phyloP scores from a whole-genome alignment of 2,888 invertebrate genomes.

The Tryphoninae sp. region DNA sequence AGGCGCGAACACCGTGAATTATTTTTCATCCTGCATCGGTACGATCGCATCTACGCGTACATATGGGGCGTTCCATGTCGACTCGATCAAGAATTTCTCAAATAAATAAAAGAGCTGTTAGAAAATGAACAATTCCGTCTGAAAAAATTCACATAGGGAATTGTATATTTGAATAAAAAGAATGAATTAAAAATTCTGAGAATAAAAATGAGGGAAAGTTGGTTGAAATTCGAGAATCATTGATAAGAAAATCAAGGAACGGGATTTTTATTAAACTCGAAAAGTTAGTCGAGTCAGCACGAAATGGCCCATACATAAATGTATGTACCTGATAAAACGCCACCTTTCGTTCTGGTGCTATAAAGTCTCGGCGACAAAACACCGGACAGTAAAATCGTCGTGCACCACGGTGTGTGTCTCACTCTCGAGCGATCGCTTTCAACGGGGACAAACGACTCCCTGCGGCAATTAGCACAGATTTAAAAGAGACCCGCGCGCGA shows the following conservation, averaged over 20 bases:
- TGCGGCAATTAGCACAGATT: slow-evolving; percentile 74
- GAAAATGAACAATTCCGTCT: no score
- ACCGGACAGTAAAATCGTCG: slow-evolving; percentile 27
- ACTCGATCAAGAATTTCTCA: no score
- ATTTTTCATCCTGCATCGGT: slow-evolving; percentile 20
- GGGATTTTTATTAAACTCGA: slow-evolving; percentile 18
- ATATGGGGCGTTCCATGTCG: no score
- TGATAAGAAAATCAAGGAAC: not conserved
- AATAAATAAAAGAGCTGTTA: no score
- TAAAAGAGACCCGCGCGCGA: slow-evolving; percentile 62
- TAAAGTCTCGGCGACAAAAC: slow-evolving; percentile 41
- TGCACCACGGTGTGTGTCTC: slow-evolving; percentile 31
- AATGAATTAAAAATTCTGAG: no score
- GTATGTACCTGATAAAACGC: slow-evolving; percentile 35
- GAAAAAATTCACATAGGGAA: no score
- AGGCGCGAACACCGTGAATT: slow-evolving; percentile 27
- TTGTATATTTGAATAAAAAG: no score
- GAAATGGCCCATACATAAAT: slow-evolving; percentile 5
- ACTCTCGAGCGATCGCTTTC: slow-evolving; percentile 64
- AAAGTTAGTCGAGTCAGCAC: slow-evolving; percentile 5
- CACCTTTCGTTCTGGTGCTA: slow-evolving; percentile 42
- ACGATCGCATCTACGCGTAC: not conserved
- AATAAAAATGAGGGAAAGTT: no score
- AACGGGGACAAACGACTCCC: slow-evolving; percentile 69
- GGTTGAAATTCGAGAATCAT: no score